Conservation (phyloP, 2,888 invertebrate genomes). For the Bugulina stolonifera region DNA sequence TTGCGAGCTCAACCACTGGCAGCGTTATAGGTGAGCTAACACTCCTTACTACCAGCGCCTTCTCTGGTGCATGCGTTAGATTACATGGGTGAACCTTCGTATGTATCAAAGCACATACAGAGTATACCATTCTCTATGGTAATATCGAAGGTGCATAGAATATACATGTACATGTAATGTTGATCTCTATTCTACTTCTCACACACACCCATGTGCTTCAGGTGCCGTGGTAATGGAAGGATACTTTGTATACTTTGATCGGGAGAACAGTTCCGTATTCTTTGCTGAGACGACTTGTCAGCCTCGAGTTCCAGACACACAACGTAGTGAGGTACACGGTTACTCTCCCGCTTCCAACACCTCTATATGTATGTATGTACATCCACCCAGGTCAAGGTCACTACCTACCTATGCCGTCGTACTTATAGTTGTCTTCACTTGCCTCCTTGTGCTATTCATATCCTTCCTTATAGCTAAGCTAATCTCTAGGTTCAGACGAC, state of each 20-base stretch:
- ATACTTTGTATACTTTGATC: conserved; percentile 52
- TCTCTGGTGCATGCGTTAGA: no score
- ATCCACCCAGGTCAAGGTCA: no score
- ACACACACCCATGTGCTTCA: conserved; percentile 40
- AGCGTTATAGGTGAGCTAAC: background rate
- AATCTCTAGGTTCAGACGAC: background rate
- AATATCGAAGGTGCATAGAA: no score
- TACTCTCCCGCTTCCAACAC: background rate
- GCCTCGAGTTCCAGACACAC: background rate
- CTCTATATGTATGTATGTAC: no score
- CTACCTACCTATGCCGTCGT: conserved; percentile 5
- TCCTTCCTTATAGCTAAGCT: background rate
- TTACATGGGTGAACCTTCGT: no score
- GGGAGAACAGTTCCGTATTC: conserved; percentile 44
- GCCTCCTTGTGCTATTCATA: background rate
- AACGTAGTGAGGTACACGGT: background rate
- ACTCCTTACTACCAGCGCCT: no score
- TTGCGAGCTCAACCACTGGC: background rate
- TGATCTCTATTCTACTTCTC: no score
- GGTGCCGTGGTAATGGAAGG: conserved; percentile 54
- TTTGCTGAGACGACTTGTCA: conserved; percentile 48
- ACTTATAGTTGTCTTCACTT: background rate
- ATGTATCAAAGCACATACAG: no score
- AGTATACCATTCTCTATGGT: no score
- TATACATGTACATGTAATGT: no score